Percentiles rank a stretch among this genome's conserved stretches.
phyloP scores from a whole-genome alignment of 2,113 vertebrate species.

The Anhinga anhinga region DNA sequence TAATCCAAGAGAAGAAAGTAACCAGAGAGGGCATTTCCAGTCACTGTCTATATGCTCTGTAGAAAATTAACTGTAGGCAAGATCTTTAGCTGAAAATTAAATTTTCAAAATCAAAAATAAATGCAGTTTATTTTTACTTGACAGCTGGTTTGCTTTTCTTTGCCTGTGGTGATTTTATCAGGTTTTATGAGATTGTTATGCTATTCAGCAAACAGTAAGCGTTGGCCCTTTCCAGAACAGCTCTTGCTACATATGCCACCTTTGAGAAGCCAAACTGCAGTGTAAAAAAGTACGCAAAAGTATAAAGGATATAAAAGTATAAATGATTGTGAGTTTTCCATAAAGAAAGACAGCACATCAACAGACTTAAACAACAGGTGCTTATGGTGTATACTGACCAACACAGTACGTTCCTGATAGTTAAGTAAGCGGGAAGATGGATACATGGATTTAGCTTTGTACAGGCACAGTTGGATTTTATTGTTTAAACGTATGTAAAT shows the following conservation, averaged over 20 bases:
- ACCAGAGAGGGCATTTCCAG: not conserved
- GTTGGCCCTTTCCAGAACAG: not conserved
- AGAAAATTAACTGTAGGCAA: not conserved
- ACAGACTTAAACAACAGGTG: not conserved
- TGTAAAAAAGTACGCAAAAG: not conserved
- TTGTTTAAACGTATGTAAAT: not conserved
- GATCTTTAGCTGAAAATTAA: not conserved
- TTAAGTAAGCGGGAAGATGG: not conserved
- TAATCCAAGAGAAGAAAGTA: not conserved
- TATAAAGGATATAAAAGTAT: not conserved
- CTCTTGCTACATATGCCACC: not conserved
- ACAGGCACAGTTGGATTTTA: not conserved
- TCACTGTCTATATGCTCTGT: not conserved
- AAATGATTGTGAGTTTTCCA: not conserved
- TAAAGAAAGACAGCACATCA: not conserved
- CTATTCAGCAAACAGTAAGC: not conserved
- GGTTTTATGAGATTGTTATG: not conserved
- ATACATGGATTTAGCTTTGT: not conserved
- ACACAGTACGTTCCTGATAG: not conserved
- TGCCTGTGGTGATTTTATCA: not conserved
- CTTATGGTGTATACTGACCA: not conserved
- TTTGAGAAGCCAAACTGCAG: not conserved
- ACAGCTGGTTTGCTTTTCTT: not conserved
- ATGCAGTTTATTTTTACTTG: not conserved
- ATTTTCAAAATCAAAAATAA: not conserved